phyloP scores from a whole-genome alignment of 2,797 vertebrate genomes.

The Trachops cirrhosus region DNA sequence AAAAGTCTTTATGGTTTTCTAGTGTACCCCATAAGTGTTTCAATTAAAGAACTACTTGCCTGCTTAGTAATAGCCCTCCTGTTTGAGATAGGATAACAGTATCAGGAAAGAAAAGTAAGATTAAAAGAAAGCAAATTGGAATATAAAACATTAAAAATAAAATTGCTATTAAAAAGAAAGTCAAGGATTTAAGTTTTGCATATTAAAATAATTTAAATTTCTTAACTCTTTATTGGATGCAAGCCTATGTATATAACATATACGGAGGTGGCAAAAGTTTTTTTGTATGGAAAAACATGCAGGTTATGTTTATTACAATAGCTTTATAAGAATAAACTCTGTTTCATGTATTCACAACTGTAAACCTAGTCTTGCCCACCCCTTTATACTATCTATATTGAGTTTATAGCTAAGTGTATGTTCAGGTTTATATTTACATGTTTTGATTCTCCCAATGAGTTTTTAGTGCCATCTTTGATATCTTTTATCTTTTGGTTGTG shows the following conservation, averaged over 20 bases:
- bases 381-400: not conserved
- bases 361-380: not conserved
- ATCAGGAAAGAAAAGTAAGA: slow-evolving; percentile 77
- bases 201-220: slow-evolving; percentile 74
- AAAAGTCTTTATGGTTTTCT: slow-evolving; percentile 83
- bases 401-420: not conserved
- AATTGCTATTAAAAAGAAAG: slow-evolving; percentile 78
- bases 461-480: not conserved
- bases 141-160: slow-evolving; percentile 79
- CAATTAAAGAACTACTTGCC: slow-evolving; percentile 82
- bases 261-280: not conserved
- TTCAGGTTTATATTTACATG: not conserved
- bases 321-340: not conserved
- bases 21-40: slow-evolving; percentile 81
- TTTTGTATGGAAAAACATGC: not conserved
- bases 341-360: not conserved
- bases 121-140: slow-evolving; percentile 83
- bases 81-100: slow-evolving; percentile 70
- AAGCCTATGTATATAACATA: not conserved
- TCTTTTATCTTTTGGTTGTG: not conserved
- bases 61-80: slow-evolving; percentile 80
- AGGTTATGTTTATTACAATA: not conserved
- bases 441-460: not conserved
- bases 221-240: slow-evolving; percentile 50
- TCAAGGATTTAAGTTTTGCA: slow-evolving; percentile 77